Conservation (phyloP, 2,797 vertebrate genomes). For the Sebastes miniatus region DNA sequence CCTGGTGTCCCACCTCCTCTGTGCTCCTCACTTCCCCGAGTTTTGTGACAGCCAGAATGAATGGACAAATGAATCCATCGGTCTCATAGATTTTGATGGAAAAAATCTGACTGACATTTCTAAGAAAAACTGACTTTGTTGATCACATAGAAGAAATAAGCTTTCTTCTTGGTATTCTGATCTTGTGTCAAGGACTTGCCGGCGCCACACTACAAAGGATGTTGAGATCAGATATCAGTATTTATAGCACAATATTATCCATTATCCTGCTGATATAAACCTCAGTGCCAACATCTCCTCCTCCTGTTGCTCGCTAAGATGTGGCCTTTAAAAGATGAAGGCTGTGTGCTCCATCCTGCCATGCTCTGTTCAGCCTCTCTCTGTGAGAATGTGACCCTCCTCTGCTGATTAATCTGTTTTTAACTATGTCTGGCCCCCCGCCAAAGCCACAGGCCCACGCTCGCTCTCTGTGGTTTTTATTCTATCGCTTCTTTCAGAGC, state of each 20-base stretch:
- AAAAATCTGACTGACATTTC: neutral
- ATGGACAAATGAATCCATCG: neutral
- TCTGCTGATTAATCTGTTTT: conserved; percentile 83
- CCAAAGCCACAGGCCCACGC: conserved; percentile 72
- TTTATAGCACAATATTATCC: neutral
- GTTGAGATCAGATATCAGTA: neutral
- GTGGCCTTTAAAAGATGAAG: conserved; percentile 47
- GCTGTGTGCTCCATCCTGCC: conserved; percentile 14
- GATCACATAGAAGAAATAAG: neutral
- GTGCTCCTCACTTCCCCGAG: neutral
- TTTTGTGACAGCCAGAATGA: neutral
- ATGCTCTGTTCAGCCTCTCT: conserved; percentile 55
- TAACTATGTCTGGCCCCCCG: conserved; percentile 74
- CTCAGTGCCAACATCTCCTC: conserved; percentile 13
- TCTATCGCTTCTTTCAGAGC: conserved; percentile 69
- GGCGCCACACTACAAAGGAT: neutral
- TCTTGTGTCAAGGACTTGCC: neutral
- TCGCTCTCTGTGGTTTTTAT: conserved; percentile 55
- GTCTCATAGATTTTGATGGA: neutral
- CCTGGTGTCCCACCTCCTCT: neutral
- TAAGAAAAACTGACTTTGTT: neutral
- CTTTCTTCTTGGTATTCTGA: neutral
- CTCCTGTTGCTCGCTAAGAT: conserved; percentile 12
- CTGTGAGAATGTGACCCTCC: conserved; percentile 74
- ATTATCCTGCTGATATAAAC: neutral